phyloP scores from a whole-genome alignment of 2,113 vertebrate genomes.

The Corythaeola cristata region DNA sequence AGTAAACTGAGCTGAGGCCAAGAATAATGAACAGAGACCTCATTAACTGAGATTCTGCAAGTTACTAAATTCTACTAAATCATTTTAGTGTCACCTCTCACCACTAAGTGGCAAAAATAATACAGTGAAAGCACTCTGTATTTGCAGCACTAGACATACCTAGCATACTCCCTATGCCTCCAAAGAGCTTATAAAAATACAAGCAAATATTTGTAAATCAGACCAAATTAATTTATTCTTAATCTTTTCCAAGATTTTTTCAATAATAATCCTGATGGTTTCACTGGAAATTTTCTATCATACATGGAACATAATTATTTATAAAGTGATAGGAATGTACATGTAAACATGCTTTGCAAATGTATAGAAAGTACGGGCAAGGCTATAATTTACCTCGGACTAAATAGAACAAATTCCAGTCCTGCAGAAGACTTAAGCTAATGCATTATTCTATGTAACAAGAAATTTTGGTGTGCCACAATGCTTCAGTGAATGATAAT shows the following conservation, averaged over 20 bases:
- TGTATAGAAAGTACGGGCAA: not conserved
- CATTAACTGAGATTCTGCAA: conserved; percentile 38
- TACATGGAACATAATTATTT: not conserved
- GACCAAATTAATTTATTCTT: not conserved
- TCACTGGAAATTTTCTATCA: conserved; percentile 21
- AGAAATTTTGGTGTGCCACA: not conserved
- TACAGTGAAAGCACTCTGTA: conserved; percentile 36
- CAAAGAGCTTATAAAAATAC: conserved; percentile 33
- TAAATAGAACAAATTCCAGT: not conserved
- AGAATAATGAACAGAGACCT: conserved; percentile 41
- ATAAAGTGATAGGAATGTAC: not conserved
- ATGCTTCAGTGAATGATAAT: not conserved
- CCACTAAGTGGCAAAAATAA: conserved; percentile 49
- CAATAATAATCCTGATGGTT: not conserved
- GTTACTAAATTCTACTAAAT: conserved; percentile 50
- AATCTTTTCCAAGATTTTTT: not conserved
- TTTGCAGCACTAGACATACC: conserved; percentile 22
- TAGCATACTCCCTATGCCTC: not conserved
- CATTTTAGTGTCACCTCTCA: conserved; percentile 43
- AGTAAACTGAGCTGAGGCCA: not conserved
- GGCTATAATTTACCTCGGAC: not conserved
- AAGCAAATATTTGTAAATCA: conserved; percentile 41
- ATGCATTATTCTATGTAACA: not conserved
- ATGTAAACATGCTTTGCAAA: not conserved
- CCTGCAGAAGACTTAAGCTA: not conserved